A percentile compares a stretch with the other conserved stretches of the same genome.
These are phyloP conservation scores for Bellardia bayeri DNA, from an alignment of 2,888 invertebrate genomes.

Conservation along the genomic window DNA sequence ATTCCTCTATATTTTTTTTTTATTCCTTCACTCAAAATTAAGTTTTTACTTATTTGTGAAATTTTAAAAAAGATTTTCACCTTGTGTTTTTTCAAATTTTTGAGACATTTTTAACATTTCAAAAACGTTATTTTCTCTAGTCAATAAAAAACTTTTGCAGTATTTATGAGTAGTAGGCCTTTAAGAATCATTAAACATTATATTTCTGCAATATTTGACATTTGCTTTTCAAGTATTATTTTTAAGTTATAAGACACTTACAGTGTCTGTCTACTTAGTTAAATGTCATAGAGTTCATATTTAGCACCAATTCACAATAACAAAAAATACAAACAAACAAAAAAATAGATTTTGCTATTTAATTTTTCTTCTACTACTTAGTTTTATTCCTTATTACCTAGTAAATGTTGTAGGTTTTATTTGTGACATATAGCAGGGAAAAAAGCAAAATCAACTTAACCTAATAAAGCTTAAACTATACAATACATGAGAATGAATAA, in stretches of 20 bases:
- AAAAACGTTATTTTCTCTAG: not conserved
- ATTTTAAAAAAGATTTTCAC: not conserved
- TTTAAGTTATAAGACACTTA: slow-evolving; percentile 24
- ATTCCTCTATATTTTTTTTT: no score
- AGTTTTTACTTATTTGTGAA: no score
- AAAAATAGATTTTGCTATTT: slow-evolving; percentile 12
- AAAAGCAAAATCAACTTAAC: slow-evolving; percentile 50
- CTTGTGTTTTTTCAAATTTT: not conserved
- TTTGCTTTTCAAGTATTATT: slow-evolving; percentile 42
- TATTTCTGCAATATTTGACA: slow-evolving; percentile 60
- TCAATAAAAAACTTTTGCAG: slow-evolving; percentile 9
- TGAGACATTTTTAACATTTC: slow-evolving; percentile 23
- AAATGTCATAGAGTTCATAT: slow-evolving; percentile 68
- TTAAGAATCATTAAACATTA: slow-evolving; percentile 49
- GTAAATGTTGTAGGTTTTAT: slow-evolving; percentile 58
- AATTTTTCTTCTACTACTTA: slow-evolving; percentile 24
- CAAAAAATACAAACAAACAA: not conserved
- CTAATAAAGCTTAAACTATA: slow-evolving; percentile 57
- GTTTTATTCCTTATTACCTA: not conserved
- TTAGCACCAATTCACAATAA: slow-evolving; percentile 55
- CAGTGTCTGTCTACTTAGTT: slow-evolving; percentile 37
- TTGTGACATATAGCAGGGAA: slow-evolving; percentile 47
- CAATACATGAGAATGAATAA: slow-evolving; percentile 41
- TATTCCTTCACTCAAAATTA: no score
- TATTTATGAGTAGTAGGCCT: slow-evolving; percentile 41